Percentiles rank a stretch among this genome's conserved stretches.
Evolutionary conservation across 1,140 invertebrate genomes (phyloP).

Genomic region (Macrosteles quadrilineatus): DNA sequence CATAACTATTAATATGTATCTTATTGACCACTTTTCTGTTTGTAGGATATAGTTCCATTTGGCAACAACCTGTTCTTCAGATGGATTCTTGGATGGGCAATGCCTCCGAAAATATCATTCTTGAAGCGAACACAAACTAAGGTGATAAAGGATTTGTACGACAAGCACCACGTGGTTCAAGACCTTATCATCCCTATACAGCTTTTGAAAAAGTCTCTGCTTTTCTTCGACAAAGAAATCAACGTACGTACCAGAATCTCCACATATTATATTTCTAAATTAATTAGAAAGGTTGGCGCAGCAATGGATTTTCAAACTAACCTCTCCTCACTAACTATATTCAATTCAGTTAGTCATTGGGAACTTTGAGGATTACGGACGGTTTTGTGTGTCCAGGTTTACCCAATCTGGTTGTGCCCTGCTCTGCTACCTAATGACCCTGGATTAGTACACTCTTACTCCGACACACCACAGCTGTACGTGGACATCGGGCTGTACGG

Average conservation of each 20-base stretch:
- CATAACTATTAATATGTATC: too few relatives aligned
- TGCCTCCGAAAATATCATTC: slow-evolving; percentile 81
- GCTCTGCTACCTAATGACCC: slow-evolving; percentile 69
- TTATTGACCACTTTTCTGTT: too few relatives aligned
- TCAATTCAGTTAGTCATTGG: too few relatives aligned
- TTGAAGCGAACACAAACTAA: slow-evolving; percentile 80
- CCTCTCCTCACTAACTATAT: too few relatives aligned
- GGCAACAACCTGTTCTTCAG: slow-evolving; percentile 79
- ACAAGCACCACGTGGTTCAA: slow-evolving; percentile 78
- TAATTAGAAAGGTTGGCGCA: too few relatives aligned
- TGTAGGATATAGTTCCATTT: slow-evolving; percentile 81
- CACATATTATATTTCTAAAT: too few relatives aligned
- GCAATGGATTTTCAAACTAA: too few relatives aligned
- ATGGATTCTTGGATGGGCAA: slow-evolving; percentile 73
- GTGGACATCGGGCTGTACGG: slow-evolving; percentile 82
- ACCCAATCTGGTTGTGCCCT: slow-evolving; percentile 84
- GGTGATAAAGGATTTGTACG: slow-evolving; percentile 72
- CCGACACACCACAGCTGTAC: slow-evolving; percentile 61
- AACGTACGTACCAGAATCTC: slow-evolving; percentile 56
- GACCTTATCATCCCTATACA: slow-evolving; percentile 79
- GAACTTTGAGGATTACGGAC: too few relatives aligned
- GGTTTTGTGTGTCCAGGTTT: slow-evolving; percentile 66
- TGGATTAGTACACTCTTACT: slow-evolving; percentile 66
- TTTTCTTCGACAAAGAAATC: slow-evolving; percentile 67
- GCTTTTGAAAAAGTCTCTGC: slow-evolving; percentile 60